Conservation (phyloP, 2,797 vertebrate genomes). For the Sebastiscus albofasciatus region DNA sequence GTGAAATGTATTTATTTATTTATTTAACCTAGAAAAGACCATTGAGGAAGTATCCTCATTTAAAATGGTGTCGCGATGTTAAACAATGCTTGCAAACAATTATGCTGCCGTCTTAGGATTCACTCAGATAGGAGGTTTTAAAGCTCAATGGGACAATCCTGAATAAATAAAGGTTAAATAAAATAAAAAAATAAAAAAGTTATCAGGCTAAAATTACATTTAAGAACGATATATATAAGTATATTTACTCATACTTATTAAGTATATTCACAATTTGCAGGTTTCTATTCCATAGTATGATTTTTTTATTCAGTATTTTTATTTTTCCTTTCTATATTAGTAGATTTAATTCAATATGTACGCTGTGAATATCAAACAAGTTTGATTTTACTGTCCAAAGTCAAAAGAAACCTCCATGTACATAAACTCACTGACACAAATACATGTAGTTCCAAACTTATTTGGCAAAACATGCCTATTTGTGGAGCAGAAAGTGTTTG, state of each 20-base stretch:
- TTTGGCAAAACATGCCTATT: neutral
- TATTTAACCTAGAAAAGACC: too few species aligned
- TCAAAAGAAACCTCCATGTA: neutral
- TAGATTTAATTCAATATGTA: neutral
- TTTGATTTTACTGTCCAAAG: neutral
- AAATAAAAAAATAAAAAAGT: neutral
- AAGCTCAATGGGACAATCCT: neutral
- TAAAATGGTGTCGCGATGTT: too few species aligned
- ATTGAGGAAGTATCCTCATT: too few species aligned
- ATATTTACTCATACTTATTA: neutral
- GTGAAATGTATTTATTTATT: neutral
- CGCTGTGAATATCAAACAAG: neutral
- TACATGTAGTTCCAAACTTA: neutral
- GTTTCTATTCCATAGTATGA: neutral
- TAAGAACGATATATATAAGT: neutral
- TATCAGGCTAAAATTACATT: neutral
- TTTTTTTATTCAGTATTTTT: neutral
- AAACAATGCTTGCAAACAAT: too few species aligned
- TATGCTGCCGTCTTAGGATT: neutral
- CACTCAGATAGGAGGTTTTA: neutral
- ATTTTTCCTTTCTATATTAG: neutral
- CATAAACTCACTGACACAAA: neutral
- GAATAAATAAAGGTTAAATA: neutral
- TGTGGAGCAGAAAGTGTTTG: neutral
- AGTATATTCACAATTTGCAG: neutral